phyloP scores from a whole-genome alignment of 2,113 vertebrate genomes.

The Protomyctophum bolini region DNA sequence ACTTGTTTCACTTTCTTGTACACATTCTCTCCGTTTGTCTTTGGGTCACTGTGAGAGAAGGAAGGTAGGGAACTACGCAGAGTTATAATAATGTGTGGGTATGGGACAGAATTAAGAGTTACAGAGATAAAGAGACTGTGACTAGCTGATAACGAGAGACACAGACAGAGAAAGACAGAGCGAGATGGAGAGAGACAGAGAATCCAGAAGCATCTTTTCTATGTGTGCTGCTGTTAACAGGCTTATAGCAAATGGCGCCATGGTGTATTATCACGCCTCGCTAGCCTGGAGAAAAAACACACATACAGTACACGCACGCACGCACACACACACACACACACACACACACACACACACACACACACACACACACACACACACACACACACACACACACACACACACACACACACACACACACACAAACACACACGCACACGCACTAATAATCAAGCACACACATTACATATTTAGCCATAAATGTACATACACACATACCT shows the following conservation, averaged over 20 bases:
- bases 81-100: slow-evolving; percentile 16
- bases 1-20: too few species aligned
- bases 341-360: slow-evolving; percentile 11
- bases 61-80: not conserved
- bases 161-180: slow-evolving; percentile 34
- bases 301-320: not conserved
- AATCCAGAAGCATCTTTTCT: slow-evolving; percentile 57
- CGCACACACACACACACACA: slow-evolving; percentile 21
- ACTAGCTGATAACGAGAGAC: slow-evolving; percentile 23
- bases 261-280: slow-evolving; percentile 69
- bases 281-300: slow-evolving; percentile 61
- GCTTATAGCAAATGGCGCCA: slow-evolving; percentile 76
- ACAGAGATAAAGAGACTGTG: not conserved
- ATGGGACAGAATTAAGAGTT: slow-evolving; percentile 23
- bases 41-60: slow-evolving; percentile 6
- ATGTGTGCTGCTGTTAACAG: slow-evolving; percentile 69
- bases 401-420: slow-evolving; percentile 22
- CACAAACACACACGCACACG: slow-evolving; percentile 21
- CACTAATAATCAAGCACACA: not conserved
- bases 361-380: slow-evolving; percentile 24
- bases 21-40: slow-evolving; percentile 9
- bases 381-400: slow-evolving; percentile 28
- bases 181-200: slow-evolving; percentile 34
- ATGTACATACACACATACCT: not conserved
- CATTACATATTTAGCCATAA: not conserved